phyloP scores from a whole-genome alignment of 2,797 vertebrate species.

The Chelonia mydas region DNA sequence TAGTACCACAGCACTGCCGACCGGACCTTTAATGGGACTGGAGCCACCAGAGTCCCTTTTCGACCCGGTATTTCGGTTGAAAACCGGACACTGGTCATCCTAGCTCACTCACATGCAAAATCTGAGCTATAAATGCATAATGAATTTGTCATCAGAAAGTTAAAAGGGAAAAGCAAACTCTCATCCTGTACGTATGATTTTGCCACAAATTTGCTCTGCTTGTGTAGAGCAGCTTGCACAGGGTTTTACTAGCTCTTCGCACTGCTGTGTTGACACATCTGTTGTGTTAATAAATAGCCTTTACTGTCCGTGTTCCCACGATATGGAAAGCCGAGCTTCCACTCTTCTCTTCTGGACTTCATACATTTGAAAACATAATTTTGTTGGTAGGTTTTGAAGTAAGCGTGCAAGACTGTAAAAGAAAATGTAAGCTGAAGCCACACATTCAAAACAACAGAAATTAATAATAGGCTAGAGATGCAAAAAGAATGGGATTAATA shows the following conservation, averaged over 20 bases:
- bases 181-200: neutral
- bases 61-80: too few relatives aligned
- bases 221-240: constrained; percentile 15
- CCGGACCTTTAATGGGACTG: too few relatives aligned
- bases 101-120: neutral
- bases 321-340: constrained; percentile 53
- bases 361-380: constrained; percentile 39
- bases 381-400: constrained; percentile 48
- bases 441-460: neutral
- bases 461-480: neutral
- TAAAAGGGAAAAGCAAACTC: neutral
- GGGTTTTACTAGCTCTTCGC: constrained; percentile 59
- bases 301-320: constrained; percentile 50
- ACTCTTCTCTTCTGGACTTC: constrained; percentile 38
- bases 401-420: constrained; percentile 30
- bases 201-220: accelerated
- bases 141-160: neutral
- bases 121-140: neutral
- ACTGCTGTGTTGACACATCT: constrained; percentile 10
- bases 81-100: too few relatives aligned
- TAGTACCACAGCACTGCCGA: too few relatives aligned
- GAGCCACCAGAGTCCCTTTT: too few relatives aligned
- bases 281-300: constrained; percentile 66
- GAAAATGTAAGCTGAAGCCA: constrained; percentile 30
- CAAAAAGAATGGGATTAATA: neutral